These are phyloP conservation scores for Mayetiola destructor DNA, from an alignment of 2,888 invertebrate genomes.

Conservation along the genomic window DNA sequence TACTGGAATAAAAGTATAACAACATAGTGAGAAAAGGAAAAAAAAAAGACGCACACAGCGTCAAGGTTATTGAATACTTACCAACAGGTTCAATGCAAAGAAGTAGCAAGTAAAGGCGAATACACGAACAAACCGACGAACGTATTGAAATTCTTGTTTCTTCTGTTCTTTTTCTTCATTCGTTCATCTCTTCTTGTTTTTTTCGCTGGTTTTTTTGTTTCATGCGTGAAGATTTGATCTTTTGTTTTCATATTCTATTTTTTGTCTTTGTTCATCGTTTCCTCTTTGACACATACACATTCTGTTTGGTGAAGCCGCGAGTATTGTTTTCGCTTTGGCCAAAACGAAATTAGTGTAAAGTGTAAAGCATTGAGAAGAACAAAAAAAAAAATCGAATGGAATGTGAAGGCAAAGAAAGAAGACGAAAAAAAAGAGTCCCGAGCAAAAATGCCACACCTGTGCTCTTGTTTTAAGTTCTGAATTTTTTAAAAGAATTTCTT, in stretches of 20 bases:
- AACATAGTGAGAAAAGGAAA: background rate
- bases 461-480: background rate
- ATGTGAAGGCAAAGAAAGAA: background rate
- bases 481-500: background rate
- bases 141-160: constrained; percentile 3
- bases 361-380: background rate
- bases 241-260: background rate
- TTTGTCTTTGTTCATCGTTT: too few relatives aligned
- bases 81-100: constrained; percentile 10
- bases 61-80: too few relatives aligned
- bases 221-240: background rate
- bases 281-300: too few relatives aligned
- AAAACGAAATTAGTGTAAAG: too few relatives aligned
- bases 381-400: background rate
- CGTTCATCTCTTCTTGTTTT: background rate
- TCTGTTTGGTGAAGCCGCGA: too few relatives aligned
- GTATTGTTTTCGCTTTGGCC: too few relatives aligned
- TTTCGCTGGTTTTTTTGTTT: background rate
- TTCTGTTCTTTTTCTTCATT: background rate
- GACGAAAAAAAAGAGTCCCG: background rate
- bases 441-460: constrained; percentile 12
- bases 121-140: background rate
- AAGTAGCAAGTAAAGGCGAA: constrained; percentile 7
- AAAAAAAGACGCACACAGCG: too few relatives aligned
- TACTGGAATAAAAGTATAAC: background rate